phyloP scores from a whole-genome alignment of 1,140 invertebrate species.

The Musca domestica region DNA sequence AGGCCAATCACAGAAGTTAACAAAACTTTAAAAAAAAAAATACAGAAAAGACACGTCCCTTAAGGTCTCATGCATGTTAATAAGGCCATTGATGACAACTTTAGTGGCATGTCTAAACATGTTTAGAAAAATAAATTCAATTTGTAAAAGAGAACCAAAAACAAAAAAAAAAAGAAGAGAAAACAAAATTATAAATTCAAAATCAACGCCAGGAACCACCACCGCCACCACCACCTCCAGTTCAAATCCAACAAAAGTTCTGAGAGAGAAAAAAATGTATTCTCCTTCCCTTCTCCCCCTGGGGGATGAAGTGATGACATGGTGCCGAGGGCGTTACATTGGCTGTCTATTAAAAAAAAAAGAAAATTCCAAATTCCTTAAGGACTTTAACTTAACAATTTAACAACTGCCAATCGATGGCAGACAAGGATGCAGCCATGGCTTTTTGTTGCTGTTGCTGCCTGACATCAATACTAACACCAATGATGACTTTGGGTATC shows the following conservation, averaged over 20 bases:
- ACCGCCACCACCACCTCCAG: too few relatives aligned
- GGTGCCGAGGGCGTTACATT: neutral
- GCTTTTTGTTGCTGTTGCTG: too few relatives aligned
- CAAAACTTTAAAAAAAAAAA: too few relatives aligned
- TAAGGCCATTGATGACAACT: conserved; percentile 12
- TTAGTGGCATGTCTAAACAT: conserved; percentile 17
- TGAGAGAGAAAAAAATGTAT: neutral
- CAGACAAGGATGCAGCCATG: too few relatives aligned
- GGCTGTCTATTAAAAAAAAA: too few relatives aligned
- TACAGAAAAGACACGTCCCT: too few relatives aligned
- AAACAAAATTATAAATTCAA: neutral
- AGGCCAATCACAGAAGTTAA: too few relatives aligned
- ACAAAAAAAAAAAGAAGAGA: neutral
- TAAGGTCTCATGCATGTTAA: too few relatives aligned
- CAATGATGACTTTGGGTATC: neutral
- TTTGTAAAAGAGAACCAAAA: conserved; percentile 2
- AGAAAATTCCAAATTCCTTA: conserved; percentile 1
- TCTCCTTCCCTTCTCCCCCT: too few relatives aligned
- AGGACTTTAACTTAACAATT: neutral
- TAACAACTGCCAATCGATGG: too few relatives aligned
- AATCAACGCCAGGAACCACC: too few relatives aligned
- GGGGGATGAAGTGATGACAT: neutral
- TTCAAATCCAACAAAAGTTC: too few relatives aligned
- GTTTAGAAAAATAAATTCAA: conserved; percentile 17
- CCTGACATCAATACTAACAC: neutral